phyloP scores from a whole-genome alignment of 1,140 invertebrate genomes.

The Anadara kagoshimensis region DNA sequence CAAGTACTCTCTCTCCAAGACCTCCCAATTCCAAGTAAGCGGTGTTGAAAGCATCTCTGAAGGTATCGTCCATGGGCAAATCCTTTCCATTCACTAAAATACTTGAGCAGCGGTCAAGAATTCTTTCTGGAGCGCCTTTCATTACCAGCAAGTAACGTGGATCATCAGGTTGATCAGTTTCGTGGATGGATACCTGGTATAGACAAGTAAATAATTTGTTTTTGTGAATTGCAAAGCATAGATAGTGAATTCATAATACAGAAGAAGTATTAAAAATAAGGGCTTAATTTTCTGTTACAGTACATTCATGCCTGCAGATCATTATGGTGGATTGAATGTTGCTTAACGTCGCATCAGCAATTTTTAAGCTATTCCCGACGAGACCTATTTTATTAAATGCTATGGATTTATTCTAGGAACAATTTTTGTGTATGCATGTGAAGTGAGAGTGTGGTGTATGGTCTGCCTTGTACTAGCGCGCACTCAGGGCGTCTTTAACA shows the following conservation, averaged over 20 bases:
- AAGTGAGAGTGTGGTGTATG: too few relatives aligned
- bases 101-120: constrained; percentile 95
- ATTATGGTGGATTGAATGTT: too few relatives aligned
- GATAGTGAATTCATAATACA: neutral
- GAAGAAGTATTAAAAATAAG: neutral
- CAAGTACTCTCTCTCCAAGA: constrained; percentile 97
- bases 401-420: too few relatives aligned
- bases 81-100: constrained; percentile 98
- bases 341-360: too few relatives aligned
- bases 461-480: too few relatives aligned
- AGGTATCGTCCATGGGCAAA: constrained; percentile 94
- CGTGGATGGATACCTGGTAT: constrained; percentile 92
- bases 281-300: too few relatives aligned
- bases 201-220: constrained; percentile 68
- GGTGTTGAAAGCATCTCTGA: constrained; percentile 98
- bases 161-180: constrained; percentile 93
- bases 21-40: constrained; percentile 99
- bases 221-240: too few relatives aligned
- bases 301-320: neutral
- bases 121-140: constrained; percentile 99
- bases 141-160: constrained; percentile 97
- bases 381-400: too few relatives aligned
- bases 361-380: too few relatives aligned
- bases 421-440: too few relatives aligned
- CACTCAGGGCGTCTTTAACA: too few relatives aligned